phyloP scores from a whole-genome alignment of 2,797 vertebrate species.

The Sorex maritimensis region DNA sequence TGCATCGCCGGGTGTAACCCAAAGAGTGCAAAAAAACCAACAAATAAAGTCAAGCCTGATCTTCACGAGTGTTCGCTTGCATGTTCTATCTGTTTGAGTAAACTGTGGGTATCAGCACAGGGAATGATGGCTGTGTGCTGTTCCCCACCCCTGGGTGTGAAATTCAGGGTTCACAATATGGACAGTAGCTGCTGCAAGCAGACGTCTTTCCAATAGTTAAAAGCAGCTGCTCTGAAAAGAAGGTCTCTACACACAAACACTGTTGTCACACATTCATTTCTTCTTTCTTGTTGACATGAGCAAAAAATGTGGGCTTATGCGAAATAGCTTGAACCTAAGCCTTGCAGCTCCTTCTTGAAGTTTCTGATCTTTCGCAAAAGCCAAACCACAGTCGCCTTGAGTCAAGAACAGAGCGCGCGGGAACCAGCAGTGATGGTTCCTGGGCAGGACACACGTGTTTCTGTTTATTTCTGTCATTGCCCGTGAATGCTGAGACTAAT shows the following conservation, averaged over 20 bases:
- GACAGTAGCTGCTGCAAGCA: conserved; percentile 14
- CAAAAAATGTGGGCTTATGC: background rate
- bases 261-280: background rate
- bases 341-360: background rate
- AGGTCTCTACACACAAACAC: background rate
- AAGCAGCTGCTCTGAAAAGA: conserved; percentile 65
- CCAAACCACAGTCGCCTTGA: background rate
- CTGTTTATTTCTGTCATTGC: conserved; percentile 19
- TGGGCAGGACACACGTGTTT: background rate
- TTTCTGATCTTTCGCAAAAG: conserved; percentile 21
- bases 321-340: conserved; percentile 13
- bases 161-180: conserved; percentile 66
- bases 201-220: conserved; percentile 65
- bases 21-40: too few relatives aligned
- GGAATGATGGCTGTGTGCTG: conserved; percentile 54
- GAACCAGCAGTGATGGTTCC: conserved; percentile 34
- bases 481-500: conserved; percentile 21
- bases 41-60: background rate
- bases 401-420: background rate
- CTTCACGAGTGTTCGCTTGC: conserved; percentile 57
- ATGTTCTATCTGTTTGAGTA: conserved; percentile 46
- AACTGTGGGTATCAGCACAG: conserved; percentile 58
- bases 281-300: background rate
- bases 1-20: too few relatives aligned
- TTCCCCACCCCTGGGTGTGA: conserved; percentile 34